Conservation (phyloP, 2,888 invertebrate genomes). For the Cynaeus angustus region DNA sequence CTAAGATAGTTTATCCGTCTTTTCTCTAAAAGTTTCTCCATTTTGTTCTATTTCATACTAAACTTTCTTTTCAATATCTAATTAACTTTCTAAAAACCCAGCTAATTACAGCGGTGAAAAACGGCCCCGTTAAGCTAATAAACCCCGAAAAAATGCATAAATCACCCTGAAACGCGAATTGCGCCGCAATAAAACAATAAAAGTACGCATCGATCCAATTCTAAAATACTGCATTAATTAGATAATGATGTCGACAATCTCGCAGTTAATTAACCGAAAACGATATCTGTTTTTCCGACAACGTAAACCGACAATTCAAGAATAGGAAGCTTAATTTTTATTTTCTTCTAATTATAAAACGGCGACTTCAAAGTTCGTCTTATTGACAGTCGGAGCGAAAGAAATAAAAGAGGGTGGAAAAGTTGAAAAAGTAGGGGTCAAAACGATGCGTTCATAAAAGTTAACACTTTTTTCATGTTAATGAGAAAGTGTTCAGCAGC, state of each 20-base stretch:
- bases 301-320: constrained; percentile 56
- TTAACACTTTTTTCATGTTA: background rate
- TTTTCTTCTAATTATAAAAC: constrained; percentile 61
- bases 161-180: constrained; percentile 13
- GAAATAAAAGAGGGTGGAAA: constrained; percentile 52
- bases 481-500: background rate
- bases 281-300: constrained; percentile 57
- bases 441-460: background rate
- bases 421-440: background rate
- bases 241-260: constrained; percentile 62
- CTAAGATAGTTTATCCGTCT: no score
- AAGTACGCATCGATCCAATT: constrained; percentile 31
- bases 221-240: constrained; percentile 60
- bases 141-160: constrained; percentile 32
- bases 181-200: constrained; percentile 41
- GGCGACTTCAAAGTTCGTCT: constrained; percentile 53
- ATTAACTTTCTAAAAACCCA: no score
- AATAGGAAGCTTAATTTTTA: constrained; percentile 55
- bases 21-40: no score
- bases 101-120: constrained; percentile 21
- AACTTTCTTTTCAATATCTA: no score
- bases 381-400: constrained; percentile 58
- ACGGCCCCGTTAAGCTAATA: constrained; percentile 26
- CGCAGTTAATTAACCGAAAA: constrained; percentile 61
- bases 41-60: no score